Evolutionary conservation across 2,113 vertebrate species (phyloP), one percentile per base, ranked within the genome.

Genomic region (Clarias macrocephalus): DNA sequence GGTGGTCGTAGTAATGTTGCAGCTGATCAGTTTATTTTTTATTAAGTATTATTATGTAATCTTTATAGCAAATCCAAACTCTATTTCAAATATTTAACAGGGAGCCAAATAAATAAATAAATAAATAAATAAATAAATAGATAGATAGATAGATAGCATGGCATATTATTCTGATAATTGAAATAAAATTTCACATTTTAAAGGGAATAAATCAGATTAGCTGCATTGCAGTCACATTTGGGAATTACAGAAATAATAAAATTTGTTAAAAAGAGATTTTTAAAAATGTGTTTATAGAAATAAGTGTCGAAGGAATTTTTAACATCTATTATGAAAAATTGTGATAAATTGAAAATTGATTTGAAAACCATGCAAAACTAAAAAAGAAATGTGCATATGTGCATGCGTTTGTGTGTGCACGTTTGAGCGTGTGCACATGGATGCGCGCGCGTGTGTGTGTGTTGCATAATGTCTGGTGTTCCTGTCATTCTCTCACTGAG

Each of bases 181-280:
- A 7, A 56, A 80, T 56, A 57, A 21, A 57, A 57, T 59, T 84
- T 72, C 57, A 84, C 68, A 59, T 70, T 79, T 85, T 63, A 66
- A 65, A 65, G 42, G 65, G 65, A 54, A 56, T 19, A 30, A 7
- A 30, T 68, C 21, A 63, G 42, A 21, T 54, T 37, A 37, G 33
- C 62, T 65, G 73, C 73, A 63, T 1, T 75, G 70, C 83, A 42
- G 23, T 21, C n/a, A 80, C 73, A 85, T 85, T 85, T 42, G 66
- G n/a, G 52, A 23, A 54, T 7, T 33, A 19, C 25, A 77, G 13
- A 8, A 62, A 7, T 75, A 75, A 73, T 30, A 62, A 13, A 75
- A 52, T 23, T 48, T 15, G 13, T 54, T 77, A 54, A 77, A 23
- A 56, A 77, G 12, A 28, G 12, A 25, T 75, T 75, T 48, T 28